phyloP scores from a whole-genome alignment of 2,888 invertebrate species.

The Nomada ferruginata region DNA sequence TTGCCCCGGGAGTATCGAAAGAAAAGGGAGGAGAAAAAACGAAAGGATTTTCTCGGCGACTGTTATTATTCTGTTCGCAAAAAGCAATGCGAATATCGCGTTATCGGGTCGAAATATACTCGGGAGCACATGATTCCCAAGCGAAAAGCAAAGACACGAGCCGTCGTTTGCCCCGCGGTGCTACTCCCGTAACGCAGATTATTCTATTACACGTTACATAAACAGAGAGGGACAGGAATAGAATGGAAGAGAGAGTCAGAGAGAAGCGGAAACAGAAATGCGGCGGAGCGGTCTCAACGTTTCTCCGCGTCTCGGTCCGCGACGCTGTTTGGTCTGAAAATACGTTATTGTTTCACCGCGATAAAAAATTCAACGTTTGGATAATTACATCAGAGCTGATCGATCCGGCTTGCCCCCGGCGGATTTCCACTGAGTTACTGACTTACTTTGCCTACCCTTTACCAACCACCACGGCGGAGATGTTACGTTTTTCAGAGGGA shows the following conservation, averaged over 20 bases:
- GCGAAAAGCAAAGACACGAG: constrained; percentile 57
- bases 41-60: constrained; percentile 20
- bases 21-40: neutral
- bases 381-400: constrained; percentile 86
- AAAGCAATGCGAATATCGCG: constrained; percentile 21
- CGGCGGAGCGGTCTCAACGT: constrained; percentile 75
- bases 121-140: neutral
- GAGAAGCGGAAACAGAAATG: constrained; percentile 52
- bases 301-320: constrained; percentile 80
- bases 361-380: constrained; percentile 88
- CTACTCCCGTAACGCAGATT: constrained; percentile 76
- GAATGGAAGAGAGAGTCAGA: constrained; percentile 4
- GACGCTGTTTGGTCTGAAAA: constrained; percentile 88
- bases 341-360: constrained; percentile 88
- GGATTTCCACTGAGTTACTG: constrained; percentile 75
- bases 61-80: constrained; percentile 35
- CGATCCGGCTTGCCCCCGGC: constrained; percentile 64
- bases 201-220: constrained; percentile 81
- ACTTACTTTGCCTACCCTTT: constrained; percentile 75
- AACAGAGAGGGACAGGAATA: constrained; percentile 67
- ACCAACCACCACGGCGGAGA: constrained; percentile 1
- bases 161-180: constrained; percentile 46
- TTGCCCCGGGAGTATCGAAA: neutral
- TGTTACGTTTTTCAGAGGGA: neutral
- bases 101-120: constrained; percentile 43